Conservation (phyloP, 2,113 vertebrate genomes). For the Tupaia tana region DNA sequence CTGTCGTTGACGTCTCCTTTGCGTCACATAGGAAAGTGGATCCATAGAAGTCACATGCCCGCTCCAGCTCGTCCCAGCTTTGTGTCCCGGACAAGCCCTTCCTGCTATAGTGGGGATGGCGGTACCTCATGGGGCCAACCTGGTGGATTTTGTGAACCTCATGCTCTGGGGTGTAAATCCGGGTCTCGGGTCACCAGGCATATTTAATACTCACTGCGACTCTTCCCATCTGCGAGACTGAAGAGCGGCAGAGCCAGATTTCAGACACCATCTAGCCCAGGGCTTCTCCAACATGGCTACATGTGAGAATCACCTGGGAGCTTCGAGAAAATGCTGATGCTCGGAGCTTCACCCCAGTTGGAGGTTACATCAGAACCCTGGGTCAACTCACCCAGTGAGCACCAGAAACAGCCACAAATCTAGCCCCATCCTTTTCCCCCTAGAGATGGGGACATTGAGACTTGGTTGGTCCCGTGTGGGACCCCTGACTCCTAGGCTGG, state of each 20-base stretch:
- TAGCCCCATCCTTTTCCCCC: neutral
- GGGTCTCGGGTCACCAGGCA: neutral
- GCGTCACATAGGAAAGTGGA: neutral
- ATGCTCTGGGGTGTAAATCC: neutral
- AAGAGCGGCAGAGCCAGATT: too few relatives aligned
- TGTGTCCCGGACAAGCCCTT: neutral
- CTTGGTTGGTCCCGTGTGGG: fast-evolving
- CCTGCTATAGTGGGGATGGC: neutral
- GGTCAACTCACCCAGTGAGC: neutral
- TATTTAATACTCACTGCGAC: neutral
- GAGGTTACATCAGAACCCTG: neutral
- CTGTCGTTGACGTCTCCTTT: neutral
- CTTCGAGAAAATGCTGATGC: neutral
- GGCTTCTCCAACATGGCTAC: too few relatives aligned
- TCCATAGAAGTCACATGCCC: neutral
- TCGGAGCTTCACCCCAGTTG: neutral
- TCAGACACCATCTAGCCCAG: neutral
- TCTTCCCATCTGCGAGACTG: neutral
- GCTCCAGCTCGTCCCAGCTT: neutral
- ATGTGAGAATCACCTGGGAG: neutral
- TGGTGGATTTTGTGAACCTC: neutral
- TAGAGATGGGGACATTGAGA: neutral
- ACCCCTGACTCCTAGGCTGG: neutral
- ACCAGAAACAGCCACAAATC: neutral
- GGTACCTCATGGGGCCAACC: neutral